Evolutionary conservation across 2,797 vertebrate species (phyloP), one percentile per base, ranked within the genome.

Genomic region (Orestias chungarensis): DNA sequence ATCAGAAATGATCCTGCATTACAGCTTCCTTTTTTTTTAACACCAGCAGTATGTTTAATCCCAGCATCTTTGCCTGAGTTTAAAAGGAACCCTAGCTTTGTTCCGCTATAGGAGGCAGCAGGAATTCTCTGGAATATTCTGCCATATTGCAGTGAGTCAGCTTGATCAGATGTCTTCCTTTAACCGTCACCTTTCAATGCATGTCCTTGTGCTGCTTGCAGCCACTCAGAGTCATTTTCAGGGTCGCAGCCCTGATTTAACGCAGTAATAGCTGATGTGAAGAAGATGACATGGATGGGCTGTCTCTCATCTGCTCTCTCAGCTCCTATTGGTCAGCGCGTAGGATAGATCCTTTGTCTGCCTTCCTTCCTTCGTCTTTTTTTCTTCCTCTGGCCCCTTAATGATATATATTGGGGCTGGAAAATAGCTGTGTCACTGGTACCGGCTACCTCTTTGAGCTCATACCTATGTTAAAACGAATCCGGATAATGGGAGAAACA

Each of bases 111-210:
- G 95, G 96, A 97, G 96, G 96, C 95, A 87, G 92, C 74, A 96
- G 95, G 92, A 94, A 95, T 93, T 94, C 96, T 97, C 96, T 93
- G 95, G 98, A 99, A 99, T 95, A 95, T 97, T 98, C 96, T 99
- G 97, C 97, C 96, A 96, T 98, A 98, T 97, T 98, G 97, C 97
- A 98, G 97, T 94, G 84, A 91, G 82, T 88, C 86, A 87, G 70
- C 83, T 70, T 82, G 86, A 82, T 82, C 81, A 85, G 57, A 82
- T 84, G 83, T 80, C 74, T 47, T 81, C 69, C 71, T 59, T 66
- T 65, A 68, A n/a, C 61, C 46, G 17, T 67, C 62, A 14, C 29
- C 9, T 70, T n/a, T n/a, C 52, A 4, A 17, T 11, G 4, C 66
- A 14, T 40, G 20, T 76, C 55, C 40, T 31, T 68, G 62, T 68